Evolutionary conservation across 2,888 invertebrate genomes (phyloP), one percentile per base, ranked within the genome.

Genomic region (Acanthoscelides obtectus): DNA sequence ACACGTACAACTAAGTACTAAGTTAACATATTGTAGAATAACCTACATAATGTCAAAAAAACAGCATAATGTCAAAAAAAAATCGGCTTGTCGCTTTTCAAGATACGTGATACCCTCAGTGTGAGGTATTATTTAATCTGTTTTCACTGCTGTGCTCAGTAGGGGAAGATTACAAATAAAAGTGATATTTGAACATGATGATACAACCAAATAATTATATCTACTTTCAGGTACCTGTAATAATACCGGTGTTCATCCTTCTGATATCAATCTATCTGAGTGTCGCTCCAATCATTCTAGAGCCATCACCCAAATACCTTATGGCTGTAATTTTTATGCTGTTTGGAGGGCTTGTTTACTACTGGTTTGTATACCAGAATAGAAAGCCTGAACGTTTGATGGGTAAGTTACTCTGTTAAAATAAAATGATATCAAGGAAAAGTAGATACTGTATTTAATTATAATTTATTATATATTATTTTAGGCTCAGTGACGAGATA

Each of bases 221-320:
- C 17, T 45, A 70, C 21, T 83, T 84, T 67, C 75, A 88, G 88
- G 92, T 93, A 12, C 93, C 93, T 0, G 90, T 91, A 12, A 79
- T 89, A 6, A 89, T 95, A 72, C 94, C 94, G 0, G 89, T 92
- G 79, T 87, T 94, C 74, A 92, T 94, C 70, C 85, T 94, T 63
- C 73, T 89, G 17, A 88, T 93, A 65, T 90, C 94, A 0, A 85
- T 93, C 76, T 94, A 93, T 81, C 86, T 95, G 66, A 91, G 93
- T 19, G 85, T 93, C 8, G 88, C 91, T 66, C 95, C 95, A 5
- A 93, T 95, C 67, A 86, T 93, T 8, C 89, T 91, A 70, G 90
- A 94, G 75, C 95, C 95, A 0, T 90, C 92, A 1, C 84, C 90
- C 0, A 94, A 94, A 83, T 94, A 94, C 83, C 85, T 95, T 2